Conservation (phyloP, 2,113 vertebrate species). For the Willisornis vidua region DNA sequence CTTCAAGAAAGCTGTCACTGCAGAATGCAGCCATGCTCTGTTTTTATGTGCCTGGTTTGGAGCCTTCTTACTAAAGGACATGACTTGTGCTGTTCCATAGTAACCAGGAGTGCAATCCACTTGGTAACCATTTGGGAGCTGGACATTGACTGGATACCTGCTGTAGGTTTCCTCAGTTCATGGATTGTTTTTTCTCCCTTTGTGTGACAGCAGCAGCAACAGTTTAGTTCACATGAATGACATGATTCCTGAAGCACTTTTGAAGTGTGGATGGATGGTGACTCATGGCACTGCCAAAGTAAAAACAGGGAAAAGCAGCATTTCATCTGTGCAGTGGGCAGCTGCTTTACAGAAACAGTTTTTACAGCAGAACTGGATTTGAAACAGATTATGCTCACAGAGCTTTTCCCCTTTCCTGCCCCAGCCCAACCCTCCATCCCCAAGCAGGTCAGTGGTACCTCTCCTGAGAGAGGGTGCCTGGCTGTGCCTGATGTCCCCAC, state of each 20-base stretch:
- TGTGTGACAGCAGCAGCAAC: background rate
- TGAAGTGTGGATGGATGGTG: background rate
- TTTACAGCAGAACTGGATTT: background rate
- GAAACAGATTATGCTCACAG: background rate
- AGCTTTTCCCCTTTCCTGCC: background rate
- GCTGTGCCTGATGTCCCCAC: background rate
- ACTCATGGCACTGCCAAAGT: background rate
- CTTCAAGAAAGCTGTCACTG: background rate
- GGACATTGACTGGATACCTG: background rate
- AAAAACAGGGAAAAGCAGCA: background rate
- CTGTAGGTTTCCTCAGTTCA: background rate
- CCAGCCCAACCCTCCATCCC: background rate
- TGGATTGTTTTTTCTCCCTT: background rate
- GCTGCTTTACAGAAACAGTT: background rate
- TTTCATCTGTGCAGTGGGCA: background rate
- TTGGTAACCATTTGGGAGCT: background rate
- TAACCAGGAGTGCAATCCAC: background rate
- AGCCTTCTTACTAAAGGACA: background rate
- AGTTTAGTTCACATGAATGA: background rate
- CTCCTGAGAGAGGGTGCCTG: background rate
- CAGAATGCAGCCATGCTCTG: background rate
- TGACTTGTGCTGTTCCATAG: background rate
- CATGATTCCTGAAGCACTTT: background rate
- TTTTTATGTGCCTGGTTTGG: accelerated
- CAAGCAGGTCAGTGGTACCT: background rate